A percentile compares a stretch with the other conserved stretches of the same genome.
Conservation (phyloP, 2,888 invertebrate genomes). For the Scaptomyza tumidula region DNA sequence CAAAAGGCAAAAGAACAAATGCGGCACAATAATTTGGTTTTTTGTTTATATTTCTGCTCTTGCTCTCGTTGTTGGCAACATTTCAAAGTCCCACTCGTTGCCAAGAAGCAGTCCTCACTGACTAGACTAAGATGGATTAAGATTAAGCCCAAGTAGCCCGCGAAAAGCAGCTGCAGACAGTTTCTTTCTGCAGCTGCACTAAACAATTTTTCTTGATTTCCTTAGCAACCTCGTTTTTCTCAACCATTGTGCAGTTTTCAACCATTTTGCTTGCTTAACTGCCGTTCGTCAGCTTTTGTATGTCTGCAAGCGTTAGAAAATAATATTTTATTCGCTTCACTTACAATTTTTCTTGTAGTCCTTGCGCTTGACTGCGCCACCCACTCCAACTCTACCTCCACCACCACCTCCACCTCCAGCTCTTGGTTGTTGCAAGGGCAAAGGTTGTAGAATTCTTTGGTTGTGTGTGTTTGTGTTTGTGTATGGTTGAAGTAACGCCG, state of each 20-base stretch:
- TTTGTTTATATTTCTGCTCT: conserved; percentile 62
- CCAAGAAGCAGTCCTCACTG: conserved; percentile 36
- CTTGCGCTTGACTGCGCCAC: conserved; percentile 63
- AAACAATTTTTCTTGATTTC: conserved; percentile 79
- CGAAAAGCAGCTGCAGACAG: conserved; percentile 33
- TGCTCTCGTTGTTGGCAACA: conserved; percentile 46
- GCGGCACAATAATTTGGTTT: conserved; percentile 77
- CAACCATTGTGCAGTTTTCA: conserved; percentile 24
- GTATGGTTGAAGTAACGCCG: conserved; percentile 38
- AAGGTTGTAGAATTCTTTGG: conserved; percentile 18
- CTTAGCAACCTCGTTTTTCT: conserved; percentile 46
- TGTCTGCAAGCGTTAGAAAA: conserved; percentile 75
- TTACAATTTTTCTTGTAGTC: conserved; percentile 79
- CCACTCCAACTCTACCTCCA: conserved; percentile 14
- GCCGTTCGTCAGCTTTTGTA: conserved; percentile 30
- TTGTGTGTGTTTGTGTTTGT: conserved; percentile 20
- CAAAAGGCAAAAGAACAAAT: conserved; percentile 59
- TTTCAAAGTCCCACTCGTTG: conserved; percentile 61
- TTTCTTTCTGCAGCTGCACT: conserved; percentile 33
- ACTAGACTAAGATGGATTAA: conserved; percentile 82
- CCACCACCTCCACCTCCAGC: conserved; percentile 12
- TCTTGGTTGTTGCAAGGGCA: neutral
- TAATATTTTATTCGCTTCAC: conserved; percentile 81
- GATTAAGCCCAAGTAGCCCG: conserved; percentile 67
- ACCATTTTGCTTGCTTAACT: conserved; percentile 38